Conservation (phyloP, 2,888 invertebrate genomes). For the Xanthia icteritia region DNA sequence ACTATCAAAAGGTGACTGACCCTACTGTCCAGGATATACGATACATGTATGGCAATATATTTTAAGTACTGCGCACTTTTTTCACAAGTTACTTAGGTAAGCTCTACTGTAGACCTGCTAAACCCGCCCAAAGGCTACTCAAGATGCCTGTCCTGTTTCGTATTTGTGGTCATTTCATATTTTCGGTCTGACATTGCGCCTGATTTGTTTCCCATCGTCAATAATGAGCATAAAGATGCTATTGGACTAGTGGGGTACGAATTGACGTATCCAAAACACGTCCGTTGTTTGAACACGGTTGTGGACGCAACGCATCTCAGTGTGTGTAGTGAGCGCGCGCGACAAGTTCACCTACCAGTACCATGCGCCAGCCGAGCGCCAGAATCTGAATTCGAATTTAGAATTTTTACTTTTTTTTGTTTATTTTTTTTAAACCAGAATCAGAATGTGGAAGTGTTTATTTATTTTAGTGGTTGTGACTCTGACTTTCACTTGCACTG, state of each 20-base stretch:
- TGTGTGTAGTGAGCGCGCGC: slow-evolving; percentile 82
- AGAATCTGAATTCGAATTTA: slow-evolving; percentile 78
- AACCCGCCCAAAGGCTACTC: slow-evolving; percentile 6
- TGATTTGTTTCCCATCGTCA: slow-evolving; percentile 55
- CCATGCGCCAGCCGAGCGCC: slow-evolving; percentile 81
- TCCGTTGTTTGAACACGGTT: slow-evolving; percentile 72
- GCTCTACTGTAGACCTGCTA: not conserved
- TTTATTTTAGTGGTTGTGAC: slow-evolving; percentile 81
- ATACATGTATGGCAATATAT: not conserved
- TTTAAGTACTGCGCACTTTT: not conserved
- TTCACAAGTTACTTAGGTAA: not conserved
- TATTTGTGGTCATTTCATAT: slow-evolving; percentile 23
- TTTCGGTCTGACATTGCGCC: slow-evolving; percentile 41
- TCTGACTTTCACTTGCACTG: slow-evolving; percentile 81
- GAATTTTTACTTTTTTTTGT: slow-evolving; percentile 65
- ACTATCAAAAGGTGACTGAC: slow-evolving; percentile 41
- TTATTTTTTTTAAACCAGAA: slow-evolving; percentile 71
- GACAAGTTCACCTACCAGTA: slow-evolving; percentile 78
- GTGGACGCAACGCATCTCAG: slow-evolving; percentile 80
- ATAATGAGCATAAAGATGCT: slow-evolving; percentile 58
- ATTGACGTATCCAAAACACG: slow-evolving; percentile 81
- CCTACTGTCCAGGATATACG: slow-evolving; percentile 18
- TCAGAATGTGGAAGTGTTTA: slow-evolving; percentile 85
- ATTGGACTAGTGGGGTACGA: slow-evolving; percentile 80
- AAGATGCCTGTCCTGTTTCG: slow-evolving; percentile 8